phyloP scores from a whole-genome alignment of 2,797 vertebrate species.

The Coregonus sp. region DNA sequence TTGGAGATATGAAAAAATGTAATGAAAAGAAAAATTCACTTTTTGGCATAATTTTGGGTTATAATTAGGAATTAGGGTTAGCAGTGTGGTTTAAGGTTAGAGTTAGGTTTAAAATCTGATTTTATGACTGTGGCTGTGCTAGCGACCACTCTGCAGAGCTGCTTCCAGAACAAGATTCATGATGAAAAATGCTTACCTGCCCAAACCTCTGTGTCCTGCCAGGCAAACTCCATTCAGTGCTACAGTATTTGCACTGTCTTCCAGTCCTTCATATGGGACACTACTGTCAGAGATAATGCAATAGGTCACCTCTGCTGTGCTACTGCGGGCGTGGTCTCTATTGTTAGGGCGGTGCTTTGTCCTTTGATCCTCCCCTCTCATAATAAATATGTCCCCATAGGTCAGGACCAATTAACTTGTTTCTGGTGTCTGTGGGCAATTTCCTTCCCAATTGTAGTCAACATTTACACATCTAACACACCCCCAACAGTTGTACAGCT shows the following conservation, averaged over 20 bases:
- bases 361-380: constrained; percentile 3
- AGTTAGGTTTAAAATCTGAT: no score
- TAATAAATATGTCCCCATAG: not conserved
- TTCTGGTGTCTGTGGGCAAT: not conserved
- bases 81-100: no score
- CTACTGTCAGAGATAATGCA: not conserved
- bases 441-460: constrained; percentile 12
- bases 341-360: not conserved
- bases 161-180: no score
- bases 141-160: no score
- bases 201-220: not conserved
- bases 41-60: no score
- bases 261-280: not conserved
- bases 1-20: no score
- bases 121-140: no score
- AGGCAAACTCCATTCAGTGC: not conserved
- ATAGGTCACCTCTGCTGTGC: not conserved
- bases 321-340: not conserved
- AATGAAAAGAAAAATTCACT: no score
- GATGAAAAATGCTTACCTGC: no score
- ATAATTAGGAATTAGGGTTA: no score
- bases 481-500: constrained; percentile 4
- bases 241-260: not conserved
- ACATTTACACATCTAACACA: constrained; percentile 7
- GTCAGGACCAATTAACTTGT: constrained; percentile 1